Base-by-base conservation (phyloP, 2,797 vertebrate species). In the Antrozous pallidus region DNA sequence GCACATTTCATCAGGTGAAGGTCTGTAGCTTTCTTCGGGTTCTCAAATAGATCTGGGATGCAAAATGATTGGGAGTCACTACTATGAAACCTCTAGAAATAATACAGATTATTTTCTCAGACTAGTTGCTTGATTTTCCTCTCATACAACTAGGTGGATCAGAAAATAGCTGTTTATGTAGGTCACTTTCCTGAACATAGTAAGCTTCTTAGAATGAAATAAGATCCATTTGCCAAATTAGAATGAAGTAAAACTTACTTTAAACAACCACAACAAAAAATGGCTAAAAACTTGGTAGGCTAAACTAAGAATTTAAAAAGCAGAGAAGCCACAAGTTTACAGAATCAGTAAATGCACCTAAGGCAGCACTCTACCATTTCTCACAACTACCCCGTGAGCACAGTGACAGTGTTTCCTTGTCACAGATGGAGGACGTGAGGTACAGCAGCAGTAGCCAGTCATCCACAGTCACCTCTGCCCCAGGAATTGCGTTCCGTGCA, bases 201-300 rank as follows among this genome's bases (percentile, higher is more conserved):
- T 17, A 38, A 47, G 63, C 77, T 74, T 45, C 67, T 61, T 54
- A 61, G 11, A 92, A 83, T n/a, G 14, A 51, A 81, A 77, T 40
- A 33, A 65, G 74, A 92, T 73, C 79, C 22, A 14, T 86, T 61
- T 24, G 4, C 42, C 47, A 56, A 65, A 26, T 78, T 47, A 82
- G 36, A 83, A 84, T 92, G 79, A 70, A 33, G 54, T 90, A 51
- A 69, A 90, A 74, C 71, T 78, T 69, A 58, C 31, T 89, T 69
- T 70, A 67, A 92, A 92, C 33, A 79, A 54, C n/a, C 67, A 24
- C 47, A 87, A 22, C 28, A 49, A 56, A 61, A 90, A 40, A 26
- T 45, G 7, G 20, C 33, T 63, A 36, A 95, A 33, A 61, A 58
- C 24, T 49, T 84, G 67, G 20, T 17, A 71, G 28, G 12, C 73